Conservation (phyloP, 2,888 invertebrate genomes). For the Pycnomerus fuliginosus region DNA sequence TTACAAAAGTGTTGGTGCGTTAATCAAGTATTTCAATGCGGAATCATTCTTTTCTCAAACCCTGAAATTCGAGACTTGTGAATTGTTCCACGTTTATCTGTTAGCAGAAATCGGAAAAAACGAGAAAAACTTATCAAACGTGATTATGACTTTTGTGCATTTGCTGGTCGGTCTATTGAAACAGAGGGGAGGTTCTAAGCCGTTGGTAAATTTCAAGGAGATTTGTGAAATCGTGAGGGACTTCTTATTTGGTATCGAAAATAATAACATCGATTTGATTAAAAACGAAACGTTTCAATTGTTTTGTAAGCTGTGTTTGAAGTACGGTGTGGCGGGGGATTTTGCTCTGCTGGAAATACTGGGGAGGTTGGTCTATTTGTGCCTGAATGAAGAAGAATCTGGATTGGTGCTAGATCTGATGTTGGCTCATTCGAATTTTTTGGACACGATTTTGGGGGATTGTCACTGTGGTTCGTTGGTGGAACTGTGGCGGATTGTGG, state of each 20-base stretch:
- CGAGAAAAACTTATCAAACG: conserved; percentile 55
- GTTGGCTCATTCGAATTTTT: conserved; percentile 74
- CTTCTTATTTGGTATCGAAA: conserved; percentile 22
- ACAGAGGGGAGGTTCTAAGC: conserved; percentile 26
- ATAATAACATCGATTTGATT: conserved; percentile 24
- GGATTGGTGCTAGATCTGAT: conserved; percentile 70
- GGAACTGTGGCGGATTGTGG: conserved; percentile 64
- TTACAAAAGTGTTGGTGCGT: conserved; percentile 57
- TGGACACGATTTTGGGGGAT: conserved; percentile 65
- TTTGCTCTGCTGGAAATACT: conserved; percentile 52
- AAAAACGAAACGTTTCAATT: too few relatives aligned
- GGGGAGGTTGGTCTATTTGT: conserved; percentile 58
- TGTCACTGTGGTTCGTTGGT: conserved; percentile 51
- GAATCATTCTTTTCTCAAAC: conserved; percentile 59
- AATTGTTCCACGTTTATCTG: conserved; percentile 60
- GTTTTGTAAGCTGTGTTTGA: conserved; percentile 65
- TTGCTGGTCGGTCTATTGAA: conserved; percentile 56
- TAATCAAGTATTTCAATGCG: conserved; percentile 65
- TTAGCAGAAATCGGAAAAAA: conserved; percentile 53
- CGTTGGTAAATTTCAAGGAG: conserved; percentile 23
- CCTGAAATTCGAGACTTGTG: conserved; percentile 64
- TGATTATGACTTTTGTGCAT: conserved; percentile 59
- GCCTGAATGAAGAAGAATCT: conserved; percentile 56
- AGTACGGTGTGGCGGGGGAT: conserved; percentile 57
- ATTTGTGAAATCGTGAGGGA: conserved; percentile 28